Base-by-base conservation (phyloP, 1,140 invertebrate genomes). In the Maconellicoccus hirsutus region DNA sequence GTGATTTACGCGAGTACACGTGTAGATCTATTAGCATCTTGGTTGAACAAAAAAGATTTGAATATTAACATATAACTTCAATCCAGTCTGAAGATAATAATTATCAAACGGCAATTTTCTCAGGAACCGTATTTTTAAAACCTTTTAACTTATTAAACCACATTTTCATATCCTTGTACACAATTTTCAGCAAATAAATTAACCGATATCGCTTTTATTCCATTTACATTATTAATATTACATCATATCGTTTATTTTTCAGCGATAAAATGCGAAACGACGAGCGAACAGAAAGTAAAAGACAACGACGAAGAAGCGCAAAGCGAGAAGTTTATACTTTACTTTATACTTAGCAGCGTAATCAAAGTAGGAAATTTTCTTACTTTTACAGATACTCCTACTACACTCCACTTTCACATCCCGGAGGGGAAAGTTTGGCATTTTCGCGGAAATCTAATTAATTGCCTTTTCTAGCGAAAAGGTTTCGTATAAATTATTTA, bases 191-290 rank as follows among this genome's bases (percentile, higher is more conserved):
- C 42, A 16, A 52, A 52, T 52, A 52, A 52, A 52, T 52, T 52
- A 52, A 19, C 42, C 42, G 10, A 16, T 66, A 26, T 66, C 61
- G 61, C 25, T 66, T 66, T 66, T 66, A 66, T 66, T 66, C 61
- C 61, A 66, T 66, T 66, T 66, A 25, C 61, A 26, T 66, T 66
- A 66, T 66, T 66, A 66, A 66, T 66, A 66, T 66, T 66, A 66
- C 21, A 66, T 66, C 25, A 8, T 25, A 25, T 66, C 61, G 61
- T 25, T 66, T 66, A 23, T 66, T 19, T 25, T 14, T 12, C 61
- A 52, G 3, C 42, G 42, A 52, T 14, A 52, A 16, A 52, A 33
- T 6, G 42, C 42, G 4, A 33, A 12, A 33, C 29, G 29, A 33
- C 29, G 42, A 52, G n/a, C n/a, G 42, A 14, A 52, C 6, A 16